Evolutionary conservation across 2,113 vertebrate species (phyloP).

Genomic region (Mungos mungo): DNA sequence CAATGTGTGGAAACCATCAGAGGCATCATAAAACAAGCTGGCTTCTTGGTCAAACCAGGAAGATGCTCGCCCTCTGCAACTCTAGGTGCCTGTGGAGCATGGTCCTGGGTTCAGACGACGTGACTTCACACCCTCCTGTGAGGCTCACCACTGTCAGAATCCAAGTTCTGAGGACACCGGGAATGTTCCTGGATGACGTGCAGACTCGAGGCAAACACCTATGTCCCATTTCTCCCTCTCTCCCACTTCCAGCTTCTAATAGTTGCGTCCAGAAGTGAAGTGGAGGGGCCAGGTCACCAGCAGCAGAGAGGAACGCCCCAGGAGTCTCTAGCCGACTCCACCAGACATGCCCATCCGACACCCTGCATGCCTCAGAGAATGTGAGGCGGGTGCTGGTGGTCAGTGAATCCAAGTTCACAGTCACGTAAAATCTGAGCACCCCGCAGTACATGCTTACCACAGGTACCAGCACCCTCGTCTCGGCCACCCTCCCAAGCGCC

Average conservation of each 20-base stretch:
- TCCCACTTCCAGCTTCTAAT: neutral
- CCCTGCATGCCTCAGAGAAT: neutral
- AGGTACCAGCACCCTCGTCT: neutral
- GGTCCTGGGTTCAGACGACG: neutral
- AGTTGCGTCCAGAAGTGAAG: neutral
- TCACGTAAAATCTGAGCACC: neutral
- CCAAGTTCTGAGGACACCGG: neutral
- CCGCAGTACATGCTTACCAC: neutral
- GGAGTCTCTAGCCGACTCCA: neutral
- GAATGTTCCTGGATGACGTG: neutral
- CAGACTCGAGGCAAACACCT: neutral
- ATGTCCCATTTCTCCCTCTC: neutral
- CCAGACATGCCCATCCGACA: neutral
- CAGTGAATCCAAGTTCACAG: neutral
- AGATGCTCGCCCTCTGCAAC: too few relatives aligned
- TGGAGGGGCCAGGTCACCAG: neutral
- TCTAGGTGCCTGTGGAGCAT: neutral
- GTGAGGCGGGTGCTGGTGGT: neutral
- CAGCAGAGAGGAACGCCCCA: neutral
- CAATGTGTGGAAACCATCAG: neutral
- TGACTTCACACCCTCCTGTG: neutral
- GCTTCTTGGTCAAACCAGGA: neutral
- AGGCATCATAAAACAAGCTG: neutral
- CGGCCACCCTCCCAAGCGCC: neutral
- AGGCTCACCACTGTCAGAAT: neutral